phyloP scores from a whole-genome alignment of 2,797 vertebrate genomes.

The Sebastes minor region DNA sequence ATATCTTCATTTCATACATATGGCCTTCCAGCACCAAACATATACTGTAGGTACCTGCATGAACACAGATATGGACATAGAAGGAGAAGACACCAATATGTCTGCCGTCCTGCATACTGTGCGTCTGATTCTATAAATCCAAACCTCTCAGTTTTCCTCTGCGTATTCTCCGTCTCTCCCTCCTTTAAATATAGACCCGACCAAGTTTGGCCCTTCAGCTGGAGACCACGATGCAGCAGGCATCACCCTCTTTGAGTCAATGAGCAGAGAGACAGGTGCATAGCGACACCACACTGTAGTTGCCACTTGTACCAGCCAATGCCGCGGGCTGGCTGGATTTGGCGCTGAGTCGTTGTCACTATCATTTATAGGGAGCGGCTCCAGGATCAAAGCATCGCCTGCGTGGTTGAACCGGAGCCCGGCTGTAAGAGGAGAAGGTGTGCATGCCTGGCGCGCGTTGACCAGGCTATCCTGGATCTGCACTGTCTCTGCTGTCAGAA shows the following conservation, averaged over 20 bases:
- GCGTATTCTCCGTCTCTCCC: neutral
- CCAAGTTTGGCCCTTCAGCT: slow-evolving; percentile 60
- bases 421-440: slow-evolving; percentile 63
- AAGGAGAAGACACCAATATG: neutral
- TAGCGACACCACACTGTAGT: neutral
- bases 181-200: slow-evolving; percentile 63
- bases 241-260: slow-evolving; percentile 63
- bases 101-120: neutral
- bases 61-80: neutral
- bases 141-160: slow-evolving; percentile 36
- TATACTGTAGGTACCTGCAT: neutral
- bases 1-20: neutral
- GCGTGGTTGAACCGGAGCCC: slow-evolving; percentile 50
- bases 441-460: slow-evolving; percentile 33
- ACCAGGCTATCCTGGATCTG: slow-evolving; percentile 10
- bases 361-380: slow-evolving; percentile 56
- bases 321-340: neutral
- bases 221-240: slow-evolving; percentile 8
- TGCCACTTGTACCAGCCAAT: slow-evolving; percentile 54
- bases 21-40: neutral
- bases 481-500: slow-evolving; percentile 21
- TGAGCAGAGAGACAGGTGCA: slow-evolving; percentile 62
- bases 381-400: slow-evolving; percentile 68
- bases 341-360: slow-evolving; percentile 35
- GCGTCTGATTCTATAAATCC: slow-evolving; percentile 12